phyloP scores from a whole-genome alignment of 2,888 invertebrate species.

The Tachina fera region DNA sequence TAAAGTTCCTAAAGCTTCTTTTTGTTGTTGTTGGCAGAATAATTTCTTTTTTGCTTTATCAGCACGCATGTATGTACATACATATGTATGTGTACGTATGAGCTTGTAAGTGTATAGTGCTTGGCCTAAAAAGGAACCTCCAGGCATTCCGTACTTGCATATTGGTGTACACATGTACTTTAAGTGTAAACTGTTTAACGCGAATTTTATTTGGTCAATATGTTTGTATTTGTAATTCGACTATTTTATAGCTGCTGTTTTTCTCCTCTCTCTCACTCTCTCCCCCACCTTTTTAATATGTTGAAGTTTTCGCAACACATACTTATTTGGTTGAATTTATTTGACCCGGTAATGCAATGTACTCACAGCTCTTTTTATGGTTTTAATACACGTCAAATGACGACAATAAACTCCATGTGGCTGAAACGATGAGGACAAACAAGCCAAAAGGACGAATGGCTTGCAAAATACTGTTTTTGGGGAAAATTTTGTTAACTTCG shows the following conservation, averaged over 20 bases:
- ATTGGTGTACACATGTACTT: not conserved
- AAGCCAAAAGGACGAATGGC: not conserved
- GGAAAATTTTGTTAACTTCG: constrained; percentile 34
- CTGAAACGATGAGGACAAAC: not conserved
- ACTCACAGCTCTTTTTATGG: constrained; percentile 43
- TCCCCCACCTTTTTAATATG: not conserved
- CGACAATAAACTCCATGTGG: constrained; percentile 20
- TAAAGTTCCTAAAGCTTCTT: not conserved
- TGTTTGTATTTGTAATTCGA: constrained; percentile 38
- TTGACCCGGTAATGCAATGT: constrained; percentile 40
- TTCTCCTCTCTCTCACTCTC: not conserved
- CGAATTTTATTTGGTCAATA: constrained; percentile 41
- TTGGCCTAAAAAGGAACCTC: constrained; percentile 35
- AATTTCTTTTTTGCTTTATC: constrained; percentile 1
- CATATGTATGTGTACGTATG: too few relatives aligned
- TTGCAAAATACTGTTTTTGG: not conserved
- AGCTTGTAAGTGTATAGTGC: not conserved
- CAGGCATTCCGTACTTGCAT: not conserved
- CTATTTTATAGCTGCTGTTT: constrained; percentile 43
- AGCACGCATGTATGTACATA: not conserved
- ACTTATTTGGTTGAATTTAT: constrained; percentile 32
- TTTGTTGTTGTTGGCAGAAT: not conserved
- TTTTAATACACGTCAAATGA: constrained; percentile 42
- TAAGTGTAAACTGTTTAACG: constrained; percentile 25
- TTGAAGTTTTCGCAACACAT: constrained; percentile 8